Evolutionary conservation across 2,113 vertebrate species (phyloP).

Genomic region (Megaptera novaeangliae): DNA sequence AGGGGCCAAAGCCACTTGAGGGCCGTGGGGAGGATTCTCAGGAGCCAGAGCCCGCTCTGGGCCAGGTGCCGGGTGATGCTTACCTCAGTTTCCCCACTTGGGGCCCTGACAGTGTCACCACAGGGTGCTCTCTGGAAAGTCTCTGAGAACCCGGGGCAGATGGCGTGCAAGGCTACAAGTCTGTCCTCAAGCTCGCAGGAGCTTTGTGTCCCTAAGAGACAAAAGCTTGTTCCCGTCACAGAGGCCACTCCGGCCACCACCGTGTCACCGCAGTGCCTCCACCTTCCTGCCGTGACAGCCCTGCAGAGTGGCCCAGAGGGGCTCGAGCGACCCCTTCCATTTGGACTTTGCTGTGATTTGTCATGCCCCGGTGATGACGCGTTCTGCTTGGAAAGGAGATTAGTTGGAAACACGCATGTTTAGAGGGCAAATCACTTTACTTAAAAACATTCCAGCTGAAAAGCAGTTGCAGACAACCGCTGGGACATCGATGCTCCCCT

Average conservation of each 20-base stretch:
- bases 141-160: not conserved
- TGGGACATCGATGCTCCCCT: fast-evolving
- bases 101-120: not conserved
- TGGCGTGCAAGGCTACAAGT: not conserved
- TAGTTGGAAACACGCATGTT: not conserved
- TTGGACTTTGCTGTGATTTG: not conserved
- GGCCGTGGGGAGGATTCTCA: not conserved
- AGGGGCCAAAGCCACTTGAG: no score
- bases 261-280: fast-evolving
- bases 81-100: not conserved
- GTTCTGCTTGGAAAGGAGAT: not conserved
- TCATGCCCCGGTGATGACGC: not conserved
- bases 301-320: not conserved
- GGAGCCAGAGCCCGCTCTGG: not conserved
- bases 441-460: not conserved
- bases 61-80: not conserved
- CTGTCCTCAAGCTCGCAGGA: not conserved
- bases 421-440: not conserved
- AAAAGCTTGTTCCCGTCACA: not conserved
- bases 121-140: not conserved
- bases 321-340: not conserved
- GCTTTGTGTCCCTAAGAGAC: not conserved
- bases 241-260: not conserved
- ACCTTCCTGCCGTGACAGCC: not conserved
- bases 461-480: not conserved